Conservation (phyloP, 2,113 vertebrate genomes). For the Pitta sordida region DNA sequence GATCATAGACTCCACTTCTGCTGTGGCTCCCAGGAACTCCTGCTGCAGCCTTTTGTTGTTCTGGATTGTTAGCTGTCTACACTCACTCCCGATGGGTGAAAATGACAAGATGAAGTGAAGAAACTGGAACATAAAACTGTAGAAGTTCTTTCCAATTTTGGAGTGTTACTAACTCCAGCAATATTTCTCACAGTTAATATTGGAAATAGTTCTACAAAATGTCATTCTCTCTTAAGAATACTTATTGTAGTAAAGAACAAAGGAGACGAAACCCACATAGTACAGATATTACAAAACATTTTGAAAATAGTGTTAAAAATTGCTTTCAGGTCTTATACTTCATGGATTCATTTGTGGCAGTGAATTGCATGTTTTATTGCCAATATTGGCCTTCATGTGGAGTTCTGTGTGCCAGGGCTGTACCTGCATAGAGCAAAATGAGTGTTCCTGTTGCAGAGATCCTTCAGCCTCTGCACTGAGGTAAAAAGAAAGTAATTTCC, state of each 20-base stretch:
- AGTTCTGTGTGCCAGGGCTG: neutral
- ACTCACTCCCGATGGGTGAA: neutral
- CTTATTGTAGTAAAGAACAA: neutral
- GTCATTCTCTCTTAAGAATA: neutral
- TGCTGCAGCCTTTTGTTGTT: constrained; percentile 3
- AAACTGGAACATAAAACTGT: neutral
- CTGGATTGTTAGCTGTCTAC: neutral
- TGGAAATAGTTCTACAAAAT: neutral
- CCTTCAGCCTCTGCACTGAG: neutral
- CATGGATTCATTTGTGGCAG: neutral
- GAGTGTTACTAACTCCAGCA: neutral
- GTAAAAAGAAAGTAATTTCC: neutral
- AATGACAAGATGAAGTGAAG: neutral
- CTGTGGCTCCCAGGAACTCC: neutral
- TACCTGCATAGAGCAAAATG: neutral
- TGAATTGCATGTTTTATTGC: neutral
- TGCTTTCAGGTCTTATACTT: neutral
- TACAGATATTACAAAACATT: neutral
- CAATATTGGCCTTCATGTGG: neutral
- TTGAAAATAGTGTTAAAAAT: neutral
- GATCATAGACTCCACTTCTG: neutral
- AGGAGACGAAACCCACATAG: neutral
- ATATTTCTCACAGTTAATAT: neutral
- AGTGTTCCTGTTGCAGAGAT: neutral
- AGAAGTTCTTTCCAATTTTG: neutral